phyloP scores from a whole-genome alignment of 2,113 vertebrate species.

The Capra hircus region DNA sequence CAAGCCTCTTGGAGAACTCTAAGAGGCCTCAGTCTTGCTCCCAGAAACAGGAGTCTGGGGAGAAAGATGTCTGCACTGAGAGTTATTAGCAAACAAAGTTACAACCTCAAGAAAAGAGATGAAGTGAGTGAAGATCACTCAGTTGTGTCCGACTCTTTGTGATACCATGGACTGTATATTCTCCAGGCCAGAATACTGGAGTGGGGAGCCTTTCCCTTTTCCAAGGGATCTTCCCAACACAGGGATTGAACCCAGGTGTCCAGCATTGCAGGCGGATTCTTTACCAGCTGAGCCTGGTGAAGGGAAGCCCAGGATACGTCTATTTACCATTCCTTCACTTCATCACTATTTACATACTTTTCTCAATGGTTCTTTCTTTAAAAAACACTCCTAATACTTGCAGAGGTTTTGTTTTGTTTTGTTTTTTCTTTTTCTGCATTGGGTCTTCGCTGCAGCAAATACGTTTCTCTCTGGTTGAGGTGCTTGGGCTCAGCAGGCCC shows the following conservation, averaged over 20 bases:
- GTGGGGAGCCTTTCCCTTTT: neutral
- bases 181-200: neutral
- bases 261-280: neutral
- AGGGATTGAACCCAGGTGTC: neutral
- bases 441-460: neutral
- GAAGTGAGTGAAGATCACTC: neutral
- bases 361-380: neutral
- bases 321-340: neutral
- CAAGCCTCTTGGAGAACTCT: neutral
- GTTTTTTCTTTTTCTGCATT: neutral
- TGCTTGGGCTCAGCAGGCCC: neutral
- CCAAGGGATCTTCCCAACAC: neutral
- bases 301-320: neutral
- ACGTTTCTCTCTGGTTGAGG: neutral
- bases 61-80: neutral
- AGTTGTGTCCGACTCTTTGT: neutral
- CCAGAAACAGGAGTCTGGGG: neutral
- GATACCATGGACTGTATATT: neutral
- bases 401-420: neutral
- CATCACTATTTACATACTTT: neutral
- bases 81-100: neutral
- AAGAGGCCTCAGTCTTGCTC: neutral
- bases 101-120: neutral
- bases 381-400: neutral
- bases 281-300: neutral